Conservation (phyloP, 2,888 invertebrate species). For the Altica lythri region DNA sequence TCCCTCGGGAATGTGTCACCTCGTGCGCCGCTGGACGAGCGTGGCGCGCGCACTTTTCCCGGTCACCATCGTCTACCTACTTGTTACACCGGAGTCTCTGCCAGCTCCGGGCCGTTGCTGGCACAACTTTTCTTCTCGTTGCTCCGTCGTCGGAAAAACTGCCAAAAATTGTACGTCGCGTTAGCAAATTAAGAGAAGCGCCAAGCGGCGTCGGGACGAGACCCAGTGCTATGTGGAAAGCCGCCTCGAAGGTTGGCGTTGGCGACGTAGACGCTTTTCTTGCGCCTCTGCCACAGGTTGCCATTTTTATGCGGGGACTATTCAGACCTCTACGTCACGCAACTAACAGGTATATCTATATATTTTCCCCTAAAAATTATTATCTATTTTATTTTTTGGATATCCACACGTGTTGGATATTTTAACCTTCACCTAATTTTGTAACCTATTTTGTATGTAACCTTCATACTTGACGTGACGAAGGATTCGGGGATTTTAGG, state of each 20-base stretch:
- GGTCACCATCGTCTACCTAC: constrained; percentile 55
- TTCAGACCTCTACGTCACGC: constrained; percentile 16
- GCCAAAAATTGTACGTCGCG: constrained; percentile 3
- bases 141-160: constrained; percentile 33
- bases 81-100: constrained; percentile 56
- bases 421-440: constrained; percentile 18
- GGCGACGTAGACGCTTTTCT: constrained; percentile 25
- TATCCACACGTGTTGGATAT: constrained; percentile 6
- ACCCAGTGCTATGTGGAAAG: constrained; percentile 41
- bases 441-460: constrained; percentile 15
- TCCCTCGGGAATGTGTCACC: constrained; percentile 8
- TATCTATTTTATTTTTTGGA: constrained; percentile 1
- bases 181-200: constrained; percentile 1
- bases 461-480: constrained; percentile 13
- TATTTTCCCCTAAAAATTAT: background rate
- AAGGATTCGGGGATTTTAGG: constrained; percentile 5
- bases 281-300: constrained; percentile 35
- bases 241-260: constrained; percentile 11
- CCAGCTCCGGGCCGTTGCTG: constrained; percentile 53
- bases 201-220: constrained; percentile 8
- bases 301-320: constrained; percentile 24
- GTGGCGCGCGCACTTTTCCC: constrained; percentile 52
- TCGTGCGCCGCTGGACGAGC: constrained; percentile 20
- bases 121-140: constrained; percentile 46
- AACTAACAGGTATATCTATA: constrained; percentile 22